A percentile compares a stretch with the other conserved stretches of the same genome.
Evolutionary conservation across 2,113 vertebrate genomes (phyloP).

Genomic region (Datnioides undecimradiatus): DNA sequence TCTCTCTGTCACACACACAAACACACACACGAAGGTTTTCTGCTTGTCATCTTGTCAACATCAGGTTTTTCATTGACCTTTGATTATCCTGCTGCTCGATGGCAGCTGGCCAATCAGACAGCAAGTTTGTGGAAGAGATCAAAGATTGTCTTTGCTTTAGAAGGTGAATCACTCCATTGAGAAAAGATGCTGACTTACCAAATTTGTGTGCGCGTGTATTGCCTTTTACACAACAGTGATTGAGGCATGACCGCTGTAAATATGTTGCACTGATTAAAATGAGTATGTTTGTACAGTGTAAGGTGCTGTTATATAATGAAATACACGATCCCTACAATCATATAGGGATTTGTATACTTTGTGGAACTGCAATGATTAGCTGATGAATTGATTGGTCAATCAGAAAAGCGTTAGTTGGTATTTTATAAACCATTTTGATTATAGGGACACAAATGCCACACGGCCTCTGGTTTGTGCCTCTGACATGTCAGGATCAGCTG

Average conservation of each 20-base stretch:
- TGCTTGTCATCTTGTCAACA: conserved; percentile 52
- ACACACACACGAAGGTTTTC: conserved; percentile 5
- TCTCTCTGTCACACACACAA: neutral
- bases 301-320: too few relatives aligned
- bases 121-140: conserved; percentile 28
- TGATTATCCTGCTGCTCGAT: conserved; percentile 45
- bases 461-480: neutral
- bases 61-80: conserved; percentile 59
- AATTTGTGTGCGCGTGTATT: neutral
- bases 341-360: too few relatives aligned
- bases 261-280: too few relatives aligned
- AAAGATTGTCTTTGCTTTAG: conserved; percentile 37
- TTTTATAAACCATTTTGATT: too few relatives aligned
- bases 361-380: too few relatives aligned
- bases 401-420: too few relatives aligned
- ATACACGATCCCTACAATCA: too few relatives aligned
- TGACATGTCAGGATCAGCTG: neutral
- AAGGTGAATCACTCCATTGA: conserved; percentile 37
- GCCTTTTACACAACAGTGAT: neutral
- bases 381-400: too few relatives aligned
- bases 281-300: neutral
- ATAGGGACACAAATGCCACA: neutral
- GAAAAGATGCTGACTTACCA: conserved; percentile 38
- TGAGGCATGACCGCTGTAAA: neutral
- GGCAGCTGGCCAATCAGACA: conserved; percentile 54